Evolutionary conservation across 2,888 invertebrate genomes (phyloP).

Genomic region (Nipponacmea schrenckii): DNA sequence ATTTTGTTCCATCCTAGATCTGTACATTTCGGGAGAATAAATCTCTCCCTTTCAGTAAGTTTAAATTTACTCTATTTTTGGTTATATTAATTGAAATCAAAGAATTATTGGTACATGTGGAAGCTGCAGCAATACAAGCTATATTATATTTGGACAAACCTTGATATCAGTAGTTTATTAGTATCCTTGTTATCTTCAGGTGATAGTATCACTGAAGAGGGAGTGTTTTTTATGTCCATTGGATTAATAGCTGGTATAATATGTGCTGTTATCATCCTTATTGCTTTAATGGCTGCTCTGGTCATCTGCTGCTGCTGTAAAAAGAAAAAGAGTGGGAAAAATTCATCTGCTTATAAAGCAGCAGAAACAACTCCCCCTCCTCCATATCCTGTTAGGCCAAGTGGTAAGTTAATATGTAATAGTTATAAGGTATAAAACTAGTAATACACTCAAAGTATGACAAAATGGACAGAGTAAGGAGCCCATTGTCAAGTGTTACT

Average conservation of each 20-base stretch:
- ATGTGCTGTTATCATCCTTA: conserved; percentile 45
- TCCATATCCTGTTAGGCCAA: conserved; percentile 10
- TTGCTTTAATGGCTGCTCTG: conserved; percentile 41
- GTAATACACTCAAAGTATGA: too few species aligned
- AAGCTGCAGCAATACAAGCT: too few species aligned
- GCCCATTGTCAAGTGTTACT: too few species aligned
- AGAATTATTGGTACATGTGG: too few species aligned
- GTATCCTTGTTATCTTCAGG: conserved; percentile 28
- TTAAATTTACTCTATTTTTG: too few species aligned
- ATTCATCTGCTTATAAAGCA: conserved; percentile 12
- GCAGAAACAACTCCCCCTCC: conserved; percentile 15
- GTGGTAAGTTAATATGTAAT: conserved; percentile 4
- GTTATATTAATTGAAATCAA: too few species aligned
- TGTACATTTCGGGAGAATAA: too few species aligned
- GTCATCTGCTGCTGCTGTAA: conserved; percentile 52
- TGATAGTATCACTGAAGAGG: conserved; percentile 38
- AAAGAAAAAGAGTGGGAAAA: not conserved
- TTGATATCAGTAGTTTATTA: not conserved
- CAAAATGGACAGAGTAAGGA: too few species aligned
- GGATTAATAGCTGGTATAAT: conserved; percentile 49
- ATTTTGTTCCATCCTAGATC: too few species aligned
- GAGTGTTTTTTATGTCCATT: conserved; percentile 47
- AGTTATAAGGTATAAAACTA: too few species aligned
- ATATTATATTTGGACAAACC: too few species aligned
- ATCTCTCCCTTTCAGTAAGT: too few species aligned